Base-by-base conservation (phyloP, 1,140 invertebrate species). In the Paraescarpia echinospica region DNA sequence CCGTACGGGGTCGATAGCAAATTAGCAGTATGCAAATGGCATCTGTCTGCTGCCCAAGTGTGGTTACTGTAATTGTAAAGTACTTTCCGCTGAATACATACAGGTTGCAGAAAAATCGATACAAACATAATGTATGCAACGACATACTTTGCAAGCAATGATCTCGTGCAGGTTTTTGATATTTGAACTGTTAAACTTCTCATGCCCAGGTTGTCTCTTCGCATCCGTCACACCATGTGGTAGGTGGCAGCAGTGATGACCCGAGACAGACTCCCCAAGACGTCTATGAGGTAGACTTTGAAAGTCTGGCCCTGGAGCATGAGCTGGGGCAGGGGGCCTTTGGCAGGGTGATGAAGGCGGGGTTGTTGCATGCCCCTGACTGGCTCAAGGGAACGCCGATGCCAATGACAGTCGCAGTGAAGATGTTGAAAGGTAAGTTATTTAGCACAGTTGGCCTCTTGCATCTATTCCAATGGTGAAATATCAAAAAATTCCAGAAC, bases 321-420 rank as follows among this genome's bases (percentile, higher is more conserved):
- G 93, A 94, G 0, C 96, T 99, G n/a, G 98, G 98, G 18, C 97
- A 98, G 88, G 98, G 98, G 34, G 98, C 98, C 1, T 99, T 99
- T 95, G 98, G 98, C 31, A 97, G 98, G 4, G 98, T 99, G 0
- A 97, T 98, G 94, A 98, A 98, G 96, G 98, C 98, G 0, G 31
- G 92, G 77, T 2, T 89, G 27, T 35, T n/a, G 33, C 35, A 41
- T 77, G 27, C 88, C 33, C 51, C 27, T 48, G 34, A 22, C 89
- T 34, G 34, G 89, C 22, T 94, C 90, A 35, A 33, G 33, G 22
- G 90, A 90, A 41, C 33, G 31, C 5, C 8, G 27, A 35, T 35
- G 35, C 90, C 5, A 59, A 91, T 34, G 35, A 35, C 35, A 90
- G 41, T 91, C 4, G 48, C 88, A 31, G 89, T 92, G 59, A 93